phyloP scores from a whole-genome alignment of 2,888 invertebrate species.

The Brenthis daphne region DNA sequence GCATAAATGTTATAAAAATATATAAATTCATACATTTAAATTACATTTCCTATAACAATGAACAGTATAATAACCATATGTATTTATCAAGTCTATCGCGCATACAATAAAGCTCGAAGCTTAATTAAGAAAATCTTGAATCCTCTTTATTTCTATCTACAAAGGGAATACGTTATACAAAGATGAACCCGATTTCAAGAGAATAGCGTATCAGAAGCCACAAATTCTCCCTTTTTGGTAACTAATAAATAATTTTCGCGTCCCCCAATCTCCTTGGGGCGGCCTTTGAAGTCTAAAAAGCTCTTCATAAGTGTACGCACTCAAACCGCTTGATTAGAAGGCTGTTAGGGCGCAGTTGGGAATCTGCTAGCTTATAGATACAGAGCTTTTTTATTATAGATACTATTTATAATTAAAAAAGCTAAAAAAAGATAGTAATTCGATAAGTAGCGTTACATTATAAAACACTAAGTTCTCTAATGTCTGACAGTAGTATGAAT shows the following conservation, averaged over 20 bases:
- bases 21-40: not conserved
- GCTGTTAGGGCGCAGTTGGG: constrained; percentile 54
- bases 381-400: no score
- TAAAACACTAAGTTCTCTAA: no score
- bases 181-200: constrained; percentile 43
- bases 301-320: constrained; percentile 66
- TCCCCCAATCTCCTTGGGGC: constrained; percentile 48
- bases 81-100: constrained; percentile 17
- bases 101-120: constrained; percentile 30
- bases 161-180: constrained; percentile 46
- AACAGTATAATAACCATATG: constrained; percentile 2
- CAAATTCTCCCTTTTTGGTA: constrained; percentile 53
- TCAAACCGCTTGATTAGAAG: constrained; percentile 68
- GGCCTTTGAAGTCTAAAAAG: constrained; percentile 72
- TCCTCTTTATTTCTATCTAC: constrained; percentile 47
- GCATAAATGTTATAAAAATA: not conserved
- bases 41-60: constrained; percentile 1
- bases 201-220: constrained; percentile 44
- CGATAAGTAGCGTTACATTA: no score
- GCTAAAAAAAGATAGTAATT: no score
- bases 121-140: constrained; percentile 52
- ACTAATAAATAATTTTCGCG: constrained; percentile 68
- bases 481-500: no score
- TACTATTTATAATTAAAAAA: no score
- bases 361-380: constrained; percentile 15